Conservation (phyloP, 1,140 invertebrate species). For the Panulirus ornatus region DNA sequence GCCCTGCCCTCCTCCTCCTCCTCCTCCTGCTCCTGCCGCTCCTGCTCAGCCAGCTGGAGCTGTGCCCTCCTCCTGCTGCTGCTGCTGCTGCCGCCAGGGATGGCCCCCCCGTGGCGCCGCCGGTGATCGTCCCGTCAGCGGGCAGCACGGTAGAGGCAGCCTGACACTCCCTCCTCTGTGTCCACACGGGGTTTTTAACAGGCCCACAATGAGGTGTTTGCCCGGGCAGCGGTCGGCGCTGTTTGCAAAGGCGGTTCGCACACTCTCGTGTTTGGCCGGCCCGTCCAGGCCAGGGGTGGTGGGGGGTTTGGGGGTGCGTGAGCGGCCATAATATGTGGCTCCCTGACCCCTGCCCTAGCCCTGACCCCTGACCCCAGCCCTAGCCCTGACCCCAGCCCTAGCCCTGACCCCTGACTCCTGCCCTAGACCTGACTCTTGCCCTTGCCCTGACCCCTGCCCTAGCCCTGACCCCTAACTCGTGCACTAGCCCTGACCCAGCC, state of each 20-base stretch:
- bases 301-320: no score
- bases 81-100: no score
- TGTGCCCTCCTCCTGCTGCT: no score
- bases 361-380: background rate
- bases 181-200: slow-evolving; percentile 54
- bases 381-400: background rate
- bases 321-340: slow-evolving; percentile 59
- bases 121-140: slow-evolving; percentile 15
- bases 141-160: slow-evolving; percentile 55
- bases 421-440: background rate
- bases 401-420: background rate
- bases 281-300: background rate
- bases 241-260: slow-evolving; percentile 61
- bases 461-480: background rate
- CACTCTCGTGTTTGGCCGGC: slow-evolving; percentile 45
- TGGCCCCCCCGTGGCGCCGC: background rate
- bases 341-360: slow-evolving; percentile 15
- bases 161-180: slow-evolving; percentile 65
- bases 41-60: background rate
- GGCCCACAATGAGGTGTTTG: slow-evolving; percentile 48
- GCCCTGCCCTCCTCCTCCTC: background rate
- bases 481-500: no score
- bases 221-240: slow-evolving; percentile 30
- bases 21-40: background rate
- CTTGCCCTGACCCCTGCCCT: background rate